Conservation (phyloP, 2,888 invertebrate genomes). For the Agriotes lineatus region DNA sequence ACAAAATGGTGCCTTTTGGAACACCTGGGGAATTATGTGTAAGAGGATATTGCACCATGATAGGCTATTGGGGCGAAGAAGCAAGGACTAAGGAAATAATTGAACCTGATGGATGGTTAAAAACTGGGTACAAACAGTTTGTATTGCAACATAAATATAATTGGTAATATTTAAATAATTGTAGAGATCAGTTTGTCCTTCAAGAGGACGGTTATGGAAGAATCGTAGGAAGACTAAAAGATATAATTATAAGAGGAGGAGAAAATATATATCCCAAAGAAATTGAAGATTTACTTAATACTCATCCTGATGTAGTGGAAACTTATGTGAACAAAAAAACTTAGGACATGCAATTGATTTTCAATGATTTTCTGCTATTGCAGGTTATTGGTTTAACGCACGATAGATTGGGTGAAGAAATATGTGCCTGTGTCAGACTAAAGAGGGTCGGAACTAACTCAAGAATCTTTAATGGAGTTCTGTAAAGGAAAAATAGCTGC, state of each 20-base stretch:
- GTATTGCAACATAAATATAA: too few species aligned
- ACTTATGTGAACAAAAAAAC: too few species aligned
- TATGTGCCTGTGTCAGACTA: constrained; percentile 76
- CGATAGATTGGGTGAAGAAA: constrained; percentile 81
- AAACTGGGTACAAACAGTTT: constrained; percentile 87
- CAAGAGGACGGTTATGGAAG: constrained; percentile 77
- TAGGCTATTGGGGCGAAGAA: constrained; percentile 84
- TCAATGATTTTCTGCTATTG: too few species aligned
- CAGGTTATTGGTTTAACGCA: constrained; percentile 81
- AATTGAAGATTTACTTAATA: constrained; percentile 81
- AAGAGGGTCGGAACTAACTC: constrained; percentile 68
- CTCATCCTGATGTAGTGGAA: constrained; percentile 81
- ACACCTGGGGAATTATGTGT: constrained; percentile 80
- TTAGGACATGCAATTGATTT: too few species aligned
- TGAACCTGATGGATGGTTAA: constrained; percentile 80
- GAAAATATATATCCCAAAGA: constrained; percentile 89
- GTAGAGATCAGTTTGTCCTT: constrained; percentile 79
- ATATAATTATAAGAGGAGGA: constrained; percentile 84
- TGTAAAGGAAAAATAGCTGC: constrained; percentile 79
- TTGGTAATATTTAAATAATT: too few species aligned
- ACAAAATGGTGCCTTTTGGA: constrained; percentile 77
- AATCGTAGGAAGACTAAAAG: constrained; percentile 81
- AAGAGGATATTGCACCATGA: constrained; percentile 82
- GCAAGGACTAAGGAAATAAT: constrained; percentile 79
- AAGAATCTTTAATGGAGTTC: constrained; percentile 73